Evolutionary conservation across 2,113 vertebrate genomes (phyloP).

Genomic region (Craseonycteris thonglongyai): DNA sequence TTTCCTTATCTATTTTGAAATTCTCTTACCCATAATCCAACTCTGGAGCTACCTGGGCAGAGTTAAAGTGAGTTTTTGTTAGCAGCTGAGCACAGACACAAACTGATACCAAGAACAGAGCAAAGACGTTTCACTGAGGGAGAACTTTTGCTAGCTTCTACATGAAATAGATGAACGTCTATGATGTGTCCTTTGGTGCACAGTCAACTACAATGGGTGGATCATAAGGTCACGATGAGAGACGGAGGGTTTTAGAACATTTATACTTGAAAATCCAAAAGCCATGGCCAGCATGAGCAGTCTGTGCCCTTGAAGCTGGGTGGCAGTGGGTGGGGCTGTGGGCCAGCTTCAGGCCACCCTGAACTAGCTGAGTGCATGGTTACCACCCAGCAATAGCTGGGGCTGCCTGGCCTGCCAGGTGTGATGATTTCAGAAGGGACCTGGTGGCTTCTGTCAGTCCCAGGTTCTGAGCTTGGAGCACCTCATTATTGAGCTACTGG

Average conservation of each 20-base stretch:
- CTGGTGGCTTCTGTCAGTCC: not conserved
- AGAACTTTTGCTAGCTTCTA: not conserved
- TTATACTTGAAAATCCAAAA: not conserved
- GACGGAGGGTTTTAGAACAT: not conserved
- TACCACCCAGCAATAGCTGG: rapidly evolving
- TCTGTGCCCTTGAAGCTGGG: no score
- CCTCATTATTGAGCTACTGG: not conserved
- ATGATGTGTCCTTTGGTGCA: not conserved
- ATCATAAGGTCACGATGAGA: not conserved
- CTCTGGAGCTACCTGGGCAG: not conserved
- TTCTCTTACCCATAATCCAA: not conserved
- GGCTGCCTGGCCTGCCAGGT: not conserved
- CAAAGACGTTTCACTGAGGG: not conserved
- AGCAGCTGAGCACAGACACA: not conserved
- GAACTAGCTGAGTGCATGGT: not conserved
- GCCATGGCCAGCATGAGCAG: not conserved
- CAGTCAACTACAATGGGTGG: not conserved
- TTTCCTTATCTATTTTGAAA: not conserved
- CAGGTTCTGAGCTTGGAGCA: not conserved
- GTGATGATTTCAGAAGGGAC: not conserved
- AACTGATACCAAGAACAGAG: rapidly evolving
- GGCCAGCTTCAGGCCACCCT: not conserved
- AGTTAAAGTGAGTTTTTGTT: not conserved
- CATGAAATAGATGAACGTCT: not conserved
- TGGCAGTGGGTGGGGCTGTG: not conserved